Evolutionary conservation across 2,888 invertebrate genomes (phyloP).

Genomic region (Archips crataeganus): DNA sequence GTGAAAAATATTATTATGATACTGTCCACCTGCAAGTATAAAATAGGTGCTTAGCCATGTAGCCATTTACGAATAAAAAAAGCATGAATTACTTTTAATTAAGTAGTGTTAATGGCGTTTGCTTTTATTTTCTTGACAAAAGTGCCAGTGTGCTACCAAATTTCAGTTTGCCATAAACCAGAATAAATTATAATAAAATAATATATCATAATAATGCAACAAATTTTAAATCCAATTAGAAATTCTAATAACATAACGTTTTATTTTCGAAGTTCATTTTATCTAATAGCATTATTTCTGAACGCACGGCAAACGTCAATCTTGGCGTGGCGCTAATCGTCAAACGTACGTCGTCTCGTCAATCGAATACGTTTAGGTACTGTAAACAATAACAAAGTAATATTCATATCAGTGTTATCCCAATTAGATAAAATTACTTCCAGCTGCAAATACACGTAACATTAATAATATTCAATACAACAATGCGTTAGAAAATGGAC

Average conservation of each 20-base stretch:
- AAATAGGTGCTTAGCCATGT: not conserved
- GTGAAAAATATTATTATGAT: too few species aligned
- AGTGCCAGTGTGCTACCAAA: not conserved
- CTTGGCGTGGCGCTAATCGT: conserved; percentile 13
- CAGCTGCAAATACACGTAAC: conserved; percentile 18
- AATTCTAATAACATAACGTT: too few species aligned
- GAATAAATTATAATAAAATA: too few species aligned
- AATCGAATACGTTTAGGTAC: not conserved
- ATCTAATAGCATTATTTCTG: not conserved
- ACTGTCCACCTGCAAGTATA: too few species aligned
- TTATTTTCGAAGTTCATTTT: not conserved
- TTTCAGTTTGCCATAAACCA: too few species aligned
- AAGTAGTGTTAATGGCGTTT: not conserved
- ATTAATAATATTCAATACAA: not conserved
- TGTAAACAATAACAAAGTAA: conserved; percentile 33
- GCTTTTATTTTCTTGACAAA: not conserved
- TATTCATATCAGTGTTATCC: conserved; percentile 23
- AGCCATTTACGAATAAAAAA: not conserved
- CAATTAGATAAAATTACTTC: conserved; percentile 26
- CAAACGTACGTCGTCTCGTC: not conserved
- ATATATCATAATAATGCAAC: too few species aligned
- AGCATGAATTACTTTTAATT: not conserved
- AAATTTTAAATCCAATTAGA: too few species aligned
- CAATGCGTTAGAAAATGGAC: conserved; percentile 28
- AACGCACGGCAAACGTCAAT: conserved; percentile 27